phyloP scores from a whole-genome alignment of 1,140 invertebrate species.

The Vollenhovia emeryi region DNA sequence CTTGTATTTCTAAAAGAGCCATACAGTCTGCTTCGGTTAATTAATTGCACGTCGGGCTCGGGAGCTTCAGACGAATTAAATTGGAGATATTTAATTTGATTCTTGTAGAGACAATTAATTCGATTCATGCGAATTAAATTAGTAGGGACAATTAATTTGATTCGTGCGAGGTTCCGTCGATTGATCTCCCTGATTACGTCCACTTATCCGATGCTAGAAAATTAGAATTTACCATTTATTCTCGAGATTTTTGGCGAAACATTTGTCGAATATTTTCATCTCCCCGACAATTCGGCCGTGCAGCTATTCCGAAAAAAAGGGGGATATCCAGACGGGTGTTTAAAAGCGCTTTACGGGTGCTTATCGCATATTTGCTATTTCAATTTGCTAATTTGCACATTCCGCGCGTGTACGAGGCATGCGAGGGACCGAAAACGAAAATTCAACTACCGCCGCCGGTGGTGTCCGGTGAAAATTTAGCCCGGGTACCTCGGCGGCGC shows the following conservation, averaged over 20 bases:
- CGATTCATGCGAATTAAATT: not conserved
- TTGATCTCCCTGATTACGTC: not conserved
- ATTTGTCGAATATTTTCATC: not conserved
- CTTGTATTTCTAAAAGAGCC: not conserved
- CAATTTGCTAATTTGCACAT: slow-evolving; percentile 42
- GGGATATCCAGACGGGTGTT: not conserved
- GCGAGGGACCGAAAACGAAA: slow-evolving; percentile 21
- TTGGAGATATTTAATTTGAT: slow-evolving; percentile 5
- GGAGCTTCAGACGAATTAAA: no score
- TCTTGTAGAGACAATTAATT: slow-evolving; percentile 5
- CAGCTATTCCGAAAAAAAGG: not conserved
- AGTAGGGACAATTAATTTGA: not conserved
- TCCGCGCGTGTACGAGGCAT: not conserved
- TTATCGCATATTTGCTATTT: slow-evolving; percentile 30
- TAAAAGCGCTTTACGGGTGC: not conserved
- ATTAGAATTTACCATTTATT: not conserved
- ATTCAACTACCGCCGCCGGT: slow-evolving; percentile 22
- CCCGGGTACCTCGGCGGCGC: slow-evolving; percentile 60
- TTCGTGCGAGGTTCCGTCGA: not conserved
- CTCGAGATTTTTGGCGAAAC: not conserved
- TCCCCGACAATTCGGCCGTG: not conserved
- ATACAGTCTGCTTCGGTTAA: not conserved
- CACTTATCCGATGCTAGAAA: not conserved
- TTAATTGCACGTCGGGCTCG: not conserved
- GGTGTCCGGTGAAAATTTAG: slow-evolving; percentile 64